Evolutionary conservation across 2,113 vertebrate genomes (phyloP), one percentile per base, ranked within the genome.

Genomic region (Talpa occidentalis): DNA sequence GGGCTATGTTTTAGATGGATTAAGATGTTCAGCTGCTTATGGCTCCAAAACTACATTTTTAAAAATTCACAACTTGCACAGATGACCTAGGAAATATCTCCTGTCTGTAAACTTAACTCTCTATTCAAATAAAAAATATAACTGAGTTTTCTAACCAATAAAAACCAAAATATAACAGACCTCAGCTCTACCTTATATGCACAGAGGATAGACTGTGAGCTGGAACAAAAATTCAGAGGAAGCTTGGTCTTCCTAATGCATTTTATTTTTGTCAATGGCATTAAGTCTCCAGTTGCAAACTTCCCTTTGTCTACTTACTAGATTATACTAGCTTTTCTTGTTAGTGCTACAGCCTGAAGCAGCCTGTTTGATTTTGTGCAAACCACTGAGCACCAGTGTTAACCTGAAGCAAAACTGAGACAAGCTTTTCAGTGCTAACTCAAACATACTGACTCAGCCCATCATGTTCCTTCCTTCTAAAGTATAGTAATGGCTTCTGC

Each of bases 361-460:
- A 90, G n/a, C 42, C 54, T 56, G 15, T 81, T 85, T 77, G 60
- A 88, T 85, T 93, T 59, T 69, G 42, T 74, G 14, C 79, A 35
- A 60, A 19, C 60, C 15, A 67, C 17, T 85, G 30, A 70, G 37
- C 26, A 67, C 42, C 64, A 74, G 10, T 59, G 79, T 37, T 60
- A 74, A 93, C 42, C 37, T n/a, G 22, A 74, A 79, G 32, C 47
- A 59, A 89, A 92, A 86, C 62, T 37, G 69, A 91, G 88, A 42
- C 47, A 81, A 89, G 78, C 32, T 15, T 93, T 37, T 79, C 86
- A 85, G 67, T 62, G 62, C 69, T 70, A 73, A 79, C 73, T 85
- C 78, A 52, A 17, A 88, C 44, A 69, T 37, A 32, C 78, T 62
- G 26, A 47, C 74, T 49, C 62, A 94, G 28, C 56, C 86, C 62